These are phyloP conservation scores for Sinhomidia bicolor DNA, from an alignment of 2,888 invertebrate genomes.

Conservation along the genomic window DNA sequence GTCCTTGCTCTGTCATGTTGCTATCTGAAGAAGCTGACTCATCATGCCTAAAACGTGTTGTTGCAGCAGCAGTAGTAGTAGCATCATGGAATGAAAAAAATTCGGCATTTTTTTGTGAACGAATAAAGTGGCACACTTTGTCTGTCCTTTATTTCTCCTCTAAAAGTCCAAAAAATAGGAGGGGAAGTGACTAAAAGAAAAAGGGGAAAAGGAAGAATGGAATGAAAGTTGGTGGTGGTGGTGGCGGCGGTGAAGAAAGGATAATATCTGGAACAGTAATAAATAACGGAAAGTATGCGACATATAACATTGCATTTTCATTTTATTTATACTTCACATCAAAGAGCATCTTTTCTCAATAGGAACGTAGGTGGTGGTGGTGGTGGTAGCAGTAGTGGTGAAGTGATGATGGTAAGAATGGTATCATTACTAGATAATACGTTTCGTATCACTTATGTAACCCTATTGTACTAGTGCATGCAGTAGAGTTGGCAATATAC, in stretches of 20 bases:
- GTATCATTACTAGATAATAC: constrained; percentile 29
- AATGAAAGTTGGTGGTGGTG: constrained; percentile 15
- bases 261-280: constrained; percentile 58
- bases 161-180: constrained; percentile 9
- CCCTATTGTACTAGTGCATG: background rate
- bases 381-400: no score
- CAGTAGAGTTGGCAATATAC: background rate
- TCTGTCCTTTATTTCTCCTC: constrained; percentile 10
- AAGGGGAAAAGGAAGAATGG: background rate
- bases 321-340: constrained; percentile 44
- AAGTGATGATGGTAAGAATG: constrained; percentile 21
- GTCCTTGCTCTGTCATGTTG: background rate
- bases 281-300: constrained; percentile 40
- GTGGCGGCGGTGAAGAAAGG: constrained; percentile 23
- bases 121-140: constrained; percentile 61
- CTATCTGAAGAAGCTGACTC: constrained; percentile 20
- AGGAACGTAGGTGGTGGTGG: constrained; percentile 21
- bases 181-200: background rate
- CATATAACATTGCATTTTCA: constrained; percentile 56
- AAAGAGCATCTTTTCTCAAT: background rate
- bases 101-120: background rate
- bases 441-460: no score
- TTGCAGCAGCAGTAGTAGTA: constrained; percentile 36
- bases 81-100: constrained; percentile 20
- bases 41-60: constrained; percentile 35